Conservation (phyloP, 1,140 invertebrate genomes). For the Drosophila repleta region DNA sequence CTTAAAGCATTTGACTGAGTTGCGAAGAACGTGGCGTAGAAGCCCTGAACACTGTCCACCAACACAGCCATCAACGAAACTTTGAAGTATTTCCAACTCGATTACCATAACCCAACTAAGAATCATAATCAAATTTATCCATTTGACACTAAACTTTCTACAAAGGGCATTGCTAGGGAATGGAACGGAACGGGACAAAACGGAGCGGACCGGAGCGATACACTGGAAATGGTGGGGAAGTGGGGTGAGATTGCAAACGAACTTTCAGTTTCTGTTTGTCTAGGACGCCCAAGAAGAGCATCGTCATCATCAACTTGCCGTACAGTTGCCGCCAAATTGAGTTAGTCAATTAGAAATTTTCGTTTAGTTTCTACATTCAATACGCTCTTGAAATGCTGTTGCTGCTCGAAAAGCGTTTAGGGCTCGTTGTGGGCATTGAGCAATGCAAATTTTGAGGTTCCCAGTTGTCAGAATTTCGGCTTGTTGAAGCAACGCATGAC, state of each 20-base stretch:
- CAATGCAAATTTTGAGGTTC: conserved; percentile 49
- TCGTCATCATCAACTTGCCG: conserved; percentile 31
- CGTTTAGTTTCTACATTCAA: conserved; percentile 53
- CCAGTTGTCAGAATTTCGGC: conserved; percentile 26
- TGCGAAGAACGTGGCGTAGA: not conserved
- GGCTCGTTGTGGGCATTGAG: conserved; percentile 9
- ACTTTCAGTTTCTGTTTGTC: conserved; percentile 32
- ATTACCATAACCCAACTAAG: conserved; percentile 78
- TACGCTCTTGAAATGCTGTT: conserved; percentile 36
- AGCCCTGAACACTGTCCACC: not conserved
- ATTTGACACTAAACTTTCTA: conserved; percentile 78
- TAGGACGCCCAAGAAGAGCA: conserved; percentile 24
- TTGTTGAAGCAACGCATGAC: not conserved
- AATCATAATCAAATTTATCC: conserved; percentile 75
- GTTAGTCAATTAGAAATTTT: conserved; percentile 77
- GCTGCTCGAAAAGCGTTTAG: conserved; percentile 20
- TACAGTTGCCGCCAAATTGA: conserved; percentile 55
- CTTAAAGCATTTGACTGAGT: conserved; percentile 13
- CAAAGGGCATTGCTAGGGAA: conserved; percentile 5
- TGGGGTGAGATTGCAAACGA: conserved; percentile 14
- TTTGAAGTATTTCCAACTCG: conserved; percentile 80
- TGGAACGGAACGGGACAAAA: too few species aligned
- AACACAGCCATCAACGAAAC: conserved; percentile 45
- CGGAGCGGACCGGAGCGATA: too few species aligned
- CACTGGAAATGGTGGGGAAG: not conserved